Conservation (phyloP, 2,113 vertebrate species). For the Pyrgilauda ruficollis region DNA sequence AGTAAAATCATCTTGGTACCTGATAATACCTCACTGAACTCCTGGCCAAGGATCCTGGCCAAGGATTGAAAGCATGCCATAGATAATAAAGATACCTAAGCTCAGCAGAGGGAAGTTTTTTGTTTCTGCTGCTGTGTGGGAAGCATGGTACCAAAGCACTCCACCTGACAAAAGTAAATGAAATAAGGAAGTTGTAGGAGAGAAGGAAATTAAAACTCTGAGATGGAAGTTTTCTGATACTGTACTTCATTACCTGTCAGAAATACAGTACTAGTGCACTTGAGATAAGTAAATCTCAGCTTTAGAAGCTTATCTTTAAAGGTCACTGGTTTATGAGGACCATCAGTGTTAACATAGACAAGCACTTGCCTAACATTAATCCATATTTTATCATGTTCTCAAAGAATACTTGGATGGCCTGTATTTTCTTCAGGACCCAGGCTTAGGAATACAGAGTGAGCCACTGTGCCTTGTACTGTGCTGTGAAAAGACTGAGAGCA, state of each 20-base stretch:
- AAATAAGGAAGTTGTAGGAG: neutral
- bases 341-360: neutral
- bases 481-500: neutral
- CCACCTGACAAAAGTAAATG: neutral
- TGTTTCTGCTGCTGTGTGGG: neutral
- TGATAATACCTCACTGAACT: neutral
- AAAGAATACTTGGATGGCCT: neutral
- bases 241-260: neutral
- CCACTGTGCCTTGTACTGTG: neutral
- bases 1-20: neutral
- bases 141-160: neutral
- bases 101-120: neutral
- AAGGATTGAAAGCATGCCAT: neutral
- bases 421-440: neutral
- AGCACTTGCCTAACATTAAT: neutral
- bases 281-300: neutral
- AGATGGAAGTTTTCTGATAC: neutral
- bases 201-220: neutral
- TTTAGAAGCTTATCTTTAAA: neutral
- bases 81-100: neutral
- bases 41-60: neutral
- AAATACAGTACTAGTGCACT: neutral
- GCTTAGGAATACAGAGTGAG: neutral
- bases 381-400: neutral
- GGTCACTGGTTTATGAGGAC: neutral